These are phyloP conservation scores for Orestias chungarensis DNA, from an alignment of 2,797 vertebrate species.

Conservation along the genomic window DNA sequence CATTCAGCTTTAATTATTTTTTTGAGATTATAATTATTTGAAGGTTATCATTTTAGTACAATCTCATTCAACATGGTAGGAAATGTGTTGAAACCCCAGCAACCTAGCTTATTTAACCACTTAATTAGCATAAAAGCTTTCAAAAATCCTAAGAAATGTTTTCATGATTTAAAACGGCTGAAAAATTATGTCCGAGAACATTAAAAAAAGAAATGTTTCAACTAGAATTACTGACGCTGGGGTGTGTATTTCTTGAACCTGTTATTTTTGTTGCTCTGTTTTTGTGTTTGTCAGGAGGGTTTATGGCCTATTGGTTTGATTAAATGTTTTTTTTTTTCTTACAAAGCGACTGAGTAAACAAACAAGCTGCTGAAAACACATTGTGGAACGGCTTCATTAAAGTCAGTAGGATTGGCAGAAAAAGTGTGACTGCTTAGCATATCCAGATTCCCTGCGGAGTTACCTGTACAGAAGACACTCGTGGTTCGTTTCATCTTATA, in stretches of 20 bases:
- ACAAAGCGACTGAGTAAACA: conserved; percentile 42
- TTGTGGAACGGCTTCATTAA: conserved; percentile 57
- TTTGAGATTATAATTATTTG: background rate
- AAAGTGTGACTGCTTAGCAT: conserved; percentile 49
- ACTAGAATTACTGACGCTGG: background rate
- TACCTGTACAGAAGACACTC: conserved; percentile 36
- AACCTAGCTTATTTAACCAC: background rate
- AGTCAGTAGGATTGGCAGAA: conserved; percentile 43
- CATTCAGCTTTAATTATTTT: background rate
- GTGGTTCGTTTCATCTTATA: conserved; percentile 45
- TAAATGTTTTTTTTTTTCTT: conserved; percentile 45
- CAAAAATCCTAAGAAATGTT: too few relatives aligned
- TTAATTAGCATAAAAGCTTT: too few relatives aligned
- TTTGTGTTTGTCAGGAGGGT: conserved; percentile 50
- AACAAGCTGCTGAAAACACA: conserved; percentile 43
- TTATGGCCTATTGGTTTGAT: conserved; percentile 62
- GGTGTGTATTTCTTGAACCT: conserved; percentile 25
- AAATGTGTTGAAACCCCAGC: too few relatives aligned
- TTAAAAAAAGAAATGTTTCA: conserved; percentile 1
- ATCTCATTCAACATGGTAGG: background rate
- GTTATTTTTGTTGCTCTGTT: conserved; percentile 33
- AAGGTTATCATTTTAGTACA: background rate
- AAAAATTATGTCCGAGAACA: conserved; percentile 8
- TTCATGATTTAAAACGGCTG: background rate
- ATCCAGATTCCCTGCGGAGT: conserved; percentile 40